phyloP scores from a whole-genome alignment of 2,888 invertebrate species.

The Drosophila demipolita region DNA sequence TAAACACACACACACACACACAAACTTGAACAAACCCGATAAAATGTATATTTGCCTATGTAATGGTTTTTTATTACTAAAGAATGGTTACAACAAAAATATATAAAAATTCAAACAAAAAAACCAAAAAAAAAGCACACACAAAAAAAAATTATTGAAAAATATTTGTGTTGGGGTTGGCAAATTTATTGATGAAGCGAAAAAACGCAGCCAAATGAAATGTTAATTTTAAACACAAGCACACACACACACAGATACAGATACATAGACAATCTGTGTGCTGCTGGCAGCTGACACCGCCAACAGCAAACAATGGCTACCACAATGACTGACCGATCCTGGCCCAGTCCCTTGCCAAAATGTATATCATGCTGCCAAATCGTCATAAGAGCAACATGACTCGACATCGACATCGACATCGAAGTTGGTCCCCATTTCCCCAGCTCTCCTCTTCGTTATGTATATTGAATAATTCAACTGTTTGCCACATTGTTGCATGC shows the following conservation, averaged over 20 bases:
- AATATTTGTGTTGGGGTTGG: constrained; percentile 48
- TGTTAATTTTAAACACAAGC: constrained; percentile 72
- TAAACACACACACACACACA: constrained; percentile 19
- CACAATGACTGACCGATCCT: constrained; percentile 61
- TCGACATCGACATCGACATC: constrained; percentile 20
- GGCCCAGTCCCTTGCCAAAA: constrained; percentile 28
- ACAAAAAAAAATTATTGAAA: constrained; percentile 23
- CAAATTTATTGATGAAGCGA: constrained; percentile 74
- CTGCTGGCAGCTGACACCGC: constrained; percentile 72
- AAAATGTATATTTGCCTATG: constrained; percentile 71
- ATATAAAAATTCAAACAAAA: constrained; percentile 20
- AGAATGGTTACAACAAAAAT: constrained; percentile 30
- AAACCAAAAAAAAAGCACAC: constrained; percentile 11
- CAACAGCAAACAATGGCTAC: constrained; percentile 62
- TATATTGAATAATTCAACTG: constrained; percentile 39
- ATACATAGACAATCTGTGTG: constrained; percentile 21
- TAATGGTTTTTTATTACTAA: constrained; percentile 76
- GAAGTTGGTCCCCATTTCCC: neutral
- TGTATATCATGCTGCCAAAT: constrained; percentile 50
- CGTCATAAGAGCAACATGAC: constrained; percentile 49
- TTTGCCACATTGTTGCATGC: constrained; percentile 29
- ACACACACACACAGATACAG: constrained; percentile 3
- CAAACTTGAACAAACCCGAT: neutral
- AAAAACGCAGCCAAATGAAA: constrained; percentile 73
- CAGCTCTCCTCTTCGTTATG: neutral